Percentiles rank a stretch among this genome's conserved stretches.
Conservation (phyloP, 1,140 invertebrate species). For the Pomacea maculata region DNA sequence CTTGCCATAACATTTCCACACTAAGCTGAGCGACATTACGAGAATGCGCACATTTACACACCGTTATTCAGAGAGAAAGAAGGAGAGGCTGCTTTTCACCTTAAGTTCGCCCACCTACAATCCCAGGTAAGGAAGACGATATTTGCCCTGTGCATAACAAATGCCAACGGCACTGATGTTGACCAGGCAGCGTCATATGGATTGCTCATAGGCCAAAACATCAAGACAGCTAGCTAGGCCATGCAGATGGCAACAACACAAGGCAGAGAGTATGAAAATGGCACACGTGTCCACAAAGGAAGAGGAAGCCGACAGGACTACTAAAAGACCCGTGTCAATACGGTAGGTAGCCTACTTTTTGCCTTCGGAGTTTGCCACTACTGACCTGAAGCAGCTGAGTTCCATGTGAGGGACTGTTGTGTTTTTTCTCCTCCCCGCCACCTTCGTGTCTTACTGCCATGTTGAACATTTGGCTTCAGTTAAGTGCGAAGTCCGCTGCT, state of each 20-base stretch:
- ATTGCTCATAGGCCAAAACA: constrained; percentile 8
- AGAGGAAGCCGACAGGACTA: neutral
- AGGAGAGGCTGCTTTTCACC: neutral
- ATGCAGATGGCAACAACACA: neutral
- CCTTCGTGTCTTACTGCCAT: constrained; percentile 1
- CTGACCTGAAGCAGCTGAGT: neutral
- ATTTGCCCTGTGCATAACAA: neutral
- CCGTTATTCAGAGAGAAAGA: neutral
- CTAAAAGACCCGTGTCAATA: neutral
- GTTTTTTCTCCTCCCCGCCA: neutral
- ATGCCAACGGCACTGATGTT: neutral
- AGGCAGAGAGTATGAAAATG: neutral
- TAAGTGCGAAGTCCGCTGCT: neutral
- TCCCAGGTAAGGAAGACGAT: neutral
- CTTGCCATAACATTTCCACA: too few species aligned
- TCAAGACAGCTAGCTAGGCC: neutral
- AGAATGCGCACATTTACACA: neutral
- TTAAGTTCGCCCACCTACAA: constrained; percentile 1
- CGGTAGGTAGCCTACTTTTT: neutral
- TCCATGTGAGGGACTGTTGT: neutral
- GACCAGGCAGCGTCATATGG: neutral
- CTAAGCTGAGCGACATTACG: neutral
- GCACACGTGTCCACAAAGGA: neutral
- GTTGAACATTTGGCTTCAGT: constrained; percentile 2
- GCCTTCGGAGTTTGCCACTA: neutral